Evolutionary conservation across 2,888 invertebrate species (phyloP).

Genomic region (Chymomyza fuscimana): DNA sequence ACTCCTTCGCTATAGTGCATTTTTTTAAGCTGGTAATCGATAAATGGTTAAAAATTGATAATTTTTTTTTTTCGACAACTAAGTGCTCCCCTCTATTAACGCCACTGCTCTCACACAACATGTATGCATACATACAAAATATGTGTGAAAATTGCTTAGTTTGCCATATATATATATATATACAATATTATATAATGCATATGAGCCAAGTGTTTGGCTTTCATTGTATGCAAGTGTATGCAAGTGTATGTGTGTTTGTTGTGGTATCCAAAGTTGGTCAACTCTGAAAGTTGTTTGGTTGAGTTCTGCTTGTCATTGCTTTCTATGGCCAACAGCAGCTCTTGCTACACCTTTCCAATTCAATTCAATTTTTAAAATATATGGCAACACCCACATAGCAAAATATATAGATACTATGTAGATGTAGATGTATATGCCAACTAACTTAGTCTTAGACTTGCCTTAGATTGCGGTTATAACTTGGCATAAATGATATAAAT

Average conservation of each 20-base stretch:
- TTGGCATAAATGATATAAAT: conserved; percentile 50
- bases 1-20: too few relatives aligned
- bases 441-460: background rate
- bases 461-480: background rate
- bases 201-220: background rate
- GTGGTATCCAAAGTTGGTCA: conserved; percentile 58
- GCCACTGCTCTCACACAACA: too few relatives aligned
- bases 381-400: conserved; percentile 29
- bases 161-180: background rate
- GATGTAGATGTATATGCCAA: background rate
- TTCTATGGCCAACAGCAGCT: conserved; percentile 26
- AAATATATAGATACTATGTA: background rate
- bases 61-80: too few relatives aligned
- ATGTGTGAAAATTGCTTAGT: conserved; percentile 1
- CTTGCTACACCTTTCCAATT: conserved; percentile 67
- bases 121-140: background rate
- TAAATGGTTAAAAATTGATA: too few relatives aligned
- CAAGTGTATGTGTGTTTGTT: conserved; percentile 3
- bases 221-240: background rate
- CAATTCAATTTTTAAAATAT: conserved; percentile 44
- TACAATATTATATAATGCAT: background rate
- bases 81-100: too few relatives aligned
- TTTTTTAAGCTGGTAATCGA: too few relatives aligned
- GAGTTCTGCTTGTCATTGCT: conserved; percentile 47
- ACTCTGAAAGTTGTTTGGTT: conserved; percentile 70